Base-by-base conservation (phyloP, 1,140 invertebrate genomes). In the Dinoponera quadriceps region DNA sequence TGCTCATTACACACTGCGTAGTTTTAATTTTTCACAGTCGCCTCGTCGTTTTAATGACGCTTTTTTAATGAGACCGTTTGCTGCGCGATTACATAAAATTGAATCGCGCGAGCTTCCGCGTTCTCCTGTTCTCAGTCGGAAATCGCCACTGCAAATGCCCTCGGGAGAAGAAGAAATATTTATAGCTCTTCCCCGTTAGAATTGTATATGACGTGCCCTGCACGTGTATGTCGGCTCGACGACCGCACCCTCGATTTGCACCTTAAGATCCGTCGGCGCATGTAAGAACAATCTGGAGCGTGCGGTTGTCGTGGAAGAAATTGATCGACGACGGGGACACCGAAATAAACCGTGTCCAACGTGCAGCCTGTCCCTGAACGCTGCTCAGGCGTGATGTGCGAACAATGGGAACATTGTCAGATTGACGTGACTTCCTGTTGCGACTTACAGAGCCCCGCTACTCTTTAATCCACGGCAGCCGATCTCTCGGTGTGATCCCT, bases 371-470 rank as follows among this genome's bases (percentile, higher is more conserved):
- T 33, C 68, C 60, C 83, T 83, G 84, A 88, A 86, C 75, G 77
- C 49, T 77, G 75, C 81, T 90, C 84, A 72, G 75, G 51, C 86
- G 74, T 85, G 86, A 77, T 84, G 51, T 66, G 77, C 74, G 83
- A 84, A 89, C 85, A 91, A 89, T 89, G 65, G 81, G 38, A 69
- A 80, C 85, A 77, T 89, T 81, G 81, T 83, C 77, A 72, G 69
- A 73, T 82, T 74, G 82, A 85, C 68, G 68, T 81, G 83, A 83
- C 87, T 85, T 88, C 78, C 77, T 78, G 85, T 82, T 87, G 48
- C 73, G 69, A 72, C 38, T 80, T 60, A 38, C 44, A 44, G 44
- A 62, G 75, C 78, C 0, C 57, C 60, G 65, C 51, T 85, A 75
- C 83, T 80, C 59, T 82, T 85, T 78, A 57, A 77, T 82, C 65